phyloP scores from a whole-genome alignment of 2,888 invertebrate species.

The Serripes groenlandicus region DNA sequence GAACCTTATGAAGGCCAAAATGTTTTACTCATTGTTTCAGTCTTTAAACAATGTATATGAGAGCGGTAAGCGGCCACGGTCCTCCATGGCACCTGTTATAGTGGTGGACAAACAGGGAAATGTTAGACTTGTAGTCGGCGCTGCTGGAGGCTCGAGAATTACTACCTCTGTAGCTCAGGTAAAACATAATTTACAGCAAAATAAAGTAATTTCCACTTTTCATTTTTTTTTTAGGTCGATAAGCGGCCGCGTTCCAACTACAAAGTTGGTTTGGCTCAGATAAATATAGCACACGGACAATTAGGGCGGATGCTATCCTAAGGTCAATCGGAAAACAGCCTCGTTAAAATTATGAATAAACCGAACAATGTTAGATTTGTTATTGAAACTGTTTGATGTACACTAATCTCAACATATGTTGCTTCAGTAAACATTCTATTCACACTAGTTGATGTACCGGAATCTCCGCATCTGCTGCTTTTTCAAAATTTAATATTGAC shows the following conservation, averaged over 20 bases:
- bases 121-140: constrained; percentile 75
- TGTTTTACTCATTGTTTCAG: too few relatives aligned
- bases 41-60: constrained; percentile 74
- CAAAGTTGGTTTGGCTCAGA: not conserved
- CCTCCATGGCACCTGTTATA: constrained; percentile 81
- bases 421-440: too few relatives aligned
- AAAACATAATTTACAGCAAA: not conserved
- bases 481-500: too few relatives aligned
- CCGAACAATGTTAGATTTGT: not conserved
- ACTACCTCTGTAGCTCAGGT: constrained; percentile 77
- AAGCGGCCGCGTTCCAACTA: too few relatives aligned
- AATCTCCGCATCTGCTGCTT: too few relatives aligned
- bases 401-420: too few relatives aligned
- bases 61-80: constrained; percentile 79
- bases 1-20: too few relatives aligned
- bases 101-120: constrained; percentile 72
- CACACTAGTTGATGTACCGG: too few relatives aligned
- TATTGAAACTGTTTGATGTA: too few relatives aligned
- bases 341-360: not conserved
- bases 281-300: not conserved
- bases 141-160: constrained; percentile 78
- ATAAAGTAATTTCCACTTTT: not conserved
- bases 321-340: not conserved
- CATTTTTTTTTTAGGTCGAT: not conserved
- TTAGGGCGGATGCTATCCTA: not conserved